Conservation (phyloP, 1,140 invertebrate species). For the Lepidurus couesii region DNA sequence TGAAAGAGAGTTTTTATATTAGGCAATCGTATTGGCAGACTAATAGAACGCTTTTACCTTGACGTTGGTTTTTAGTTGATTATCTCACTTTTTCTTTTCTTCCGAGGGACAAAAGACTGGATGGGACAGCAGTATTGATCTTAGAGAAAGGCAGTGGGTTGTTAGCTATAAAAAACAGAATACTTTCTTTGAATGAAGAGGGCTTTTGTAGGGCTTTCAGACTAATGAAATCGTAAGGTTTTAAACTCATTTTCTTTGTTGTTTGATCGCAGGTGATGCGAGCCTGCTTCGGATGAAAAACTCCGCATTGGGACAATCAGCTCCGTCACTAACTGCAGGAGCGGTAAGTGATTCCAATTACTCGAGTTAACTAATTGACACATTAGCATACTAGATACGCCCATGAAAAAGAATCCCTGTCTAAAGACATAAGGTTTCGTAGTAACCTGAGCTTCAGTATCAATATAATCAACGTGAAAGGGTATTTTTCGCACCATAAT, state of each 20-base stretch:
- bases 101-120: too few species aligned
- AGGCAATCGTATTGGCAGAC: too few species aligned
- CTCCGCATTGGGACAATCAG: constrained; percentile 83
- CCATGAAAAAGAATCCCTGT: background rate
- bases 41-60: too few species aligned
- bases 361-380: background rate
- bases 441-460: background rate
- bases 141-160: too few species aligned
- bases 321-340: constrained; percentile 72
- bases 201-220: background rate
- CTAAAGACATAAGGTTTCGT: background rate
- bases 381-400: background rate
- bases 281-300: constrained; percentile 81
- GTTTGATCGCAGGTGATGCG: constrained; percentile 45
- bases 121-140: too few species aligned
- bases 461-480: too few species aligned
- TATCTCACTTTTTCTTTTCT: too few species aligned
- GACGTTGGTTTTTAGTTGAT: too few species aligned
- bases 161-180: too few species aligned
- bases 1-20: too few species aligned
- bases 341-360: constrained; percentile 54
- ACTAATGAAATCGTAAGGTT: background rate
- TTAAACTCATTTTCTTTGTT: constrained; percentile 29
- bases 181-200: background rate
- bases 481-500: too few species aligned